Conservation (phyloP, 2,888 invertebrate genomes). For the Miltochrista miniata region DNA sequence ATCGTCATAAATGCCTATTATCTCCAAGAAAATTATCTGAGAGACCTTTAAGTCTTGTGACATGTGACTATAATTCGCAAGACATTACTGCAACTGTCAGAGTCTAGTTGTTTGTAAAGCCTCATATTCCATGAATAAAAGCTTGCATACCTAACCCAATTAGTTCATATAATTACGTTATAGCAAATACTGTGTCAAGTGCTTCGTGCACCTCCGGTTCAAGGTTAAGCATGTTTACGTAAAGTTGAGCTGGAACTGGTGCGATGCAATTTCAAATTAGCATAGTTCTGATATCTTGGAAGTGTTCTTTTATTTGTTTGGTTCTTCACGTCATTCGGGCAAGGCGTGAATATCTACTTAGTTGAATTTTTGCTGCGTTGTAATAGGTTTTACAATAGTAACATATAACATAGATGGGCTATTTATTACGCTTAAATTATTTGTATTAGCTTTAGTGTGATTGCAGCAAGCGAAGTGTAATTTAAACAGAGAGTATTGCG, state of each 20-base stretch:
- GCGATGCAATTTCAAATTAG: constrained; percentile 12
- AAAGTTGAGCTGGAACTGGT: constrained; percentile 18
- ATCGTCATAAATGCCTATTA: too few relatives aligned
- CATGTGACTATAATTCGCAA: neutral
- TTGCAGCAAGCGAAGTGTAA: too few relatives aligned
- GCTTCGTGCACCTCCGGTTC: constrained; percentile 39
- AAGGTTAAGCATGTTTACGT: constrained; percentile 55
- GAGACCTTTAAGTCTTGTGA: neutral
- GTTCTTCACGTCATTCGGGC: constrained; percentile 11
- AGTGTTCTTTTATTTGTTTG: constrained; percentile 5
- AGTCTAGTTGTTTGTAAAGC: constrained; percentile 35
- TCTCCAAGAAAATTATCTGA: neutral
- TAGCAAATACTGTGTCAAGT: constrained; percentile 44
- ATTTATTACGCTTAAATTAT: too few relatives aligned
- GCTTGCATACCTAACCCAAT: constrained; percentile 41
- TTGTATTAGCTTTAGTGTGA: too few relatives aligned
- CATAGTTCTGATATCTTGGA: constrained; percentile 2
- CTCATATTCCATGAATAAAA: constrained; percentile 36
- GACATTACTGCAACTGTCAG: neutral
- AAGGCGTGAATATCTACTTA: neutral
- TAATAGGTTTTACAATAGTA: neutral
- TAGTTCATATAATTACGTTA: constrained; percentile 43
- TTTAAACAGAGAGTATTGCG: too few relatives aligned
- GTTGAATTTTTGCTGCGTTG: neutral
- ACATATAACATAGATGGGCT: too few relatives aligned